Conservation (phyloP, 2,113 vertebrate genomes). For the Passer domesticus region DNA sequence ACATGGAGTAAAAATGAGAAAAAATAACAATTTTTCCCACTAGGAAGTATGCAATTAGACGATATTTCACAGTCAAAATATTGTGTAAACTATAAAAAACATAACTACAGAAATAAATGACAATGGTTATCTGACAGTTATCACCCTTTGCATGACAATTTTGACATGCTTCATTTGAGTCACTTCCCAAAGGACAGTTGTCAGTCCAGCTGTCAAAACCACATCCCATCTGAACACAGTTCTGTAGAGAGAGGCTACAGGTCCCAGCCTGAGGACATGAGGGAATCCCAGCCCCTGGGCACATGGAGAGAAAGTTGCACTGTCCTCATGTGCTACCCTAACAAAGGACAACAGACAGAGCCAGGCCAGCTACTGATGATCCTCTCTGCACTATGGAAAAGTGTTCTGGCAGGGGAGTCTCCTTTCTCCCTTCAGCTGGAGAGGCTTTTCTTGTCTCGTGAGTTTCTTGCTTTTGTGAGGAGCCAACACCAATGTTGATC, state of each 20-base stretch:
- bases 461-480: neutral
- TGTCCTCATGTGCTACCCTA: neutral
- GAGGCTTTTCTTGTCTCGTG: neutral
- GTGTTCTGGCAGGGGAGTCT: neutral
- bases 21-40: neutral
- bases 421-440: neutral
- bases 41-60: neutral
- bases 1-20: neutral
- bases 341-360: neutral
- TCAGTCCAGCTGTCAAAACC: neutral
- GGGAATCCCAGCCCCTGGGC: neutral
- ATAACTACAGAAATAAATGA: neutral
- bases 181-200: neutral
- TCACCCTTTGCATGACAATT: neutral
- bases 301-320: rapidly evolving
- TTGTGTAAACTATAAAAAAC: neutral
- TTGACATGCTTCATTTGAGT: neutral
- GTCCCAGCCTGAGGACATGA: neutral
- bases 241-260: neutral
- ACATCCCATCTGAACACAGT: neutral
- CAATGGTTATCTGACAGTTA: neutral
- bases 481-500: neutral
- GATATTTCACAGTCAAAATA: neutral
- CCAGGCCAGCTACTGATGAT: neutral
- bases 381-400: neutral